These are phyloP conservation scores for Philonicus albiceps DNA, from an alignment of 2,888 invertebrate species.

Conservation along the genomic window DNA sequence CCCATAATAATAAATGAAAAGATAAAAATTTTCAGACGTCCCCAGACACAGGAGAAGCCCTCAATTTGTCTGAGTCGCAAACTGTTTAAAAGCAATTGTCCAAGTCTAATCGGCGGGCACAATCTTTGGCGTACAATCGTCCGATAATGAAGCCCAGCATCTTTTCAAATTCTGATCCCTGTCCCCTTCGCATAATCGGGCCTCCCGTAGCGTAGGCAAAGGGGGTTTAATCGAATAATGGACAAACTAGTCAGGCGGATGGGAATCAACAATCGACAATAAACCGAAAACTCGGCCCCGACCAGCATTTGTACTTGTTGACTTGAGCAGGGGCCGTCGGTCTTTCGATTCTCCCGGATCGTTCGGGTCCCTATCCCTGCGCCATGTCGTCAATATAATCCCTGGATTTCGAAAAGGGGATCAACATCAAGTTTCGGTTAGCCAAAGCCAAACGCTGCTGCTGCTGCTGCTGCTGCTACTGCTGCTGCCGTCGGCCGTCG, in stretches of 20 bases:
- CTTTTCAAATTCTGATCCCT: neutral
- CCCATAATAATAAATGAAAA: neutral
- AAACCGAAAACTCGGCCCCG: conserved; percentile 1
- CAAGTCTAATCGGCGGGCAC: neutral
- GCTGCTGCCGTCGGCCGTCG: too few relatives aligned
- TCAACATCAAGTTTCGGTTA: conserved; percentile 23
- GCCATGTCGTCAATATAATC: conserved; percentile 23
- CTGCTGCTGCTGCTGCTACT: too few relatives aligned
- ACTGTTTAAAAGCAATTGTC: neutral
- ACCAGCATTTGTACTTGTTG: conserved; percentile 26
- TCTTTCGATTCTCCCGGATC: neutral
- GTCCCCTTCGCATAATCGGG: neutral
- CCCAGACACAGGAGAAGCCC: neutral
- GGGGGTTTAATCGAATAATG: conserved; percentile 21
- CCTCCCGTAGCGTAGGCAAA: conserved; percentile 6
- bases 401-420: conserved; percentile 18
- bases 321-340: neutral
- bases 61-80: neutral
- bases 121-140: neutral
- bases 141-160: neutral
- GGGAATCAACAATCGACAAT: conserved; percentile 20
- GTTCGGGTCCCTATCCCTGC: neutral
- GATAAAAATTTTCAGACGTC: neutral
- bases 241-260: conserved; percentile 26
- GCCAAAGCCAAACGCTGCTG: conserved; percentile 8